Evolutionary conservation across 1,140 invertebrate species (phyloP).

Genomic region (Conus ventricosus): DNA sequence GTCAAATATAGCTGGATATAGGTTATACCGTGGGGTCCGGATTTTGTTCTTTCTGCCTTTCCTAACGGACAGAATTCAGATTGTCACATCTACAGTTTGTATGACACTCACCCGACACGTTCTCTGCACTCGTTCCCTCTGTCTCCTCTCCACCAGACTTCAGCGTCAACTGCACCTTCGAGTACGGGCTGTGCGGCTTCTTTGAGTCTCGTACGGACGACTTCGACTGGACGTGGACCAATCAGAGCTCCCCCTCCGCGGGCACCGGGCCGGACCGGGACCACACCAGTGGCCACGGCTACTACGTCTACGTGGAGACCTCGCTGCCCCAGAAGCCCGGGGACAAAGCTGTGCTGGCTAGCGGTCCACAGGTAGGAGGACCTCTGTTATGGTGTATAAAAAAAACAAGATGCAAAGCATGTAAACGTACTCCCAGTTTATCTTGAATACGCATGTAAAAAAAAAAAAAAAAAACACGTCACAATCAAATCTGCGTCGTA

Average conservation of each 20-base stretch:
- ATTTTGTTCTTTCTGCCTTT: no score
- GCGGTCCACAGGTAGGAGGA: conserved; percentile 50
- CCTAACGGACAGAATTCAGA: no score
- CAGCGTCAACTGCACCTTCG: conserved; percentile 69
- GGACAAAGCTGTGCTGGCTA: conserved; percentile 62
- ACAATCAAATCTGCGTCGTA: no score
- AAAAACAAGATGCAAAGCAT: no score
- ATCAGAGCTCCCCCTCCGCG: conserved; percentile 76
- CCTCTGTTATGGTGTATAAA: neutral
- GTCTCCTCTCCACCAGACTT: conserved; percentile 1
- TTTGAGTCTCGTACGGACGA: conserved; percentile 78
- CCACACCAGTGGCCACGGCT: conserved; percentile 65
- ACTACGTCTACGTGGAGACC: conserved; percentile 71
- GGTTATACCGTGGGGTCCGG: no score
- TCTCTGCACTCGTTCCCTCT: no score
- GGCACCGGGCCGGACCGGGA: conserved; percentile 66
- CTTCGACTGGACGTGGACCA: conserved; percentile 85
- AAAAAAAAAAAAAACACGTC: no score
- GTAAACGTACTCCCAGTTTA: no score
- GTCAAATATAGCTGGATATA: no score
- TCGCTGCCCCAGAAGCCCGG: conserved; percentile 63
- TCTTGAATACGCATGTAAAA: no score
- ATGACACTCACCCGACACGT: no score
- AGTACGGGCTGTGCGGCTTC: conserved; percentile 69
- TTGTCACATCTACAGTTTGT: no score